A percentile compares a stretch with the other conserved stretches of the same genome.
Conservation (phyloP, 2,797 vertebrate genomes). For the Hyperoplus immaculatus region DNA sequence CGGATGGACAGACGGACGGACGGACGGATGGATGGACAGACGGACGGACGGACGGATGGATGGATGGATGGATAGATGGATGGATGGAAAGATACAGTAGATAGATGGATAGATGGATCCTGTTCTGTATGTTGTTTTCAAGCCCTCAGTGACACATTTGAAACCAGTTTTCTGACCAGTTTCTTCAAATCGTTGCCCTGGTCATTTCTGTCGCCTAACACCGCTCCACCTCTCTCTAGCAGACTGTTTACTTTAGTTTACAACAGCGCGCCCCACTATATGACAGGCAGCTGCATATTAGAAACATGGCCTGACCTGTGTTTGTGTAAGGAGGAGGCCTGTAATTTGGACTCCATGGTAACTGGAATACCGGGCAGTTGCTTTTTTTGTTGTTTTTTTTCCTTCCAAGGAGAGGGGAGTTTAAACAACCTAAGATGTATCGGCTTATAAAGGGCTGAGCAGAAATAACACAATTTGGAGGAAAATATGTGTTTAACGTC, state of each 20-base stretch:
- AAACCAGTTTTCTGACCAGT: background rate
- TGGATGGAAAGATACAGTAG: too few relatives aligned
- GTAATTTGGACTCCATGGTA: constrained; percentile 58
- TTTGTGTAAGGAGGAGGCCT: constrained; percentile 59
- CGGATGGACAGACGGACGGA: too few relatives aligned
- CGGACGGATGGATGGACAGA: too few relatives aligned
- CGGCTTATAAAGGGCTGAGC: constrained; percentile 28
- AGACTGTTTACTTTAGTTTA: constrained; percentile 57
- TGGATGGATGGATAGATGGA: too few relatives aligned
- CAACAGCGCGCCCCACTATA: constrained; percentile 17
- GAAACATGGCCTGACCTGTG: constrained; percentile 55
- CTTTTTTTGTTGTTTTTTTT: constrained; percentile 33
- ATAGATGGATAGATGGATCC: too few relatives aligned
- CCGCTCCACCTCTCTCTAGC: background rate
- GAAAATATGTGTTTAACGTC: constrained; percentile 5
- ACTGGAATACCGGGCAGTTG: constrained; percentile 46
- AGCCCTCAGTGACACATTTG: too few relatives aligned
- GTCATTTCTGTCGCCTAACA: background rate
- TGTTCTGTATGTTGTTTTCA: background rate
- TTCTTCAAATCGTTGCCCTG: background rate
- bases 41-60: too few relatives aligned
- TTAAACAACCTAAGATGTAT: constrained; percentile 52
- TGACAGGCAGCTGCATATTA: constrained; percentile 56
- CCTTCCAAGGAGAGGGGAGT: background rate
- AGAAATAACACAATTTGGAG: constrained; percentile 25